These are phyloP conservation scores for Smittia sp. DNA, from an alignment of 2,888 invertebrate species.

Conservation along the genomic window DNA sequence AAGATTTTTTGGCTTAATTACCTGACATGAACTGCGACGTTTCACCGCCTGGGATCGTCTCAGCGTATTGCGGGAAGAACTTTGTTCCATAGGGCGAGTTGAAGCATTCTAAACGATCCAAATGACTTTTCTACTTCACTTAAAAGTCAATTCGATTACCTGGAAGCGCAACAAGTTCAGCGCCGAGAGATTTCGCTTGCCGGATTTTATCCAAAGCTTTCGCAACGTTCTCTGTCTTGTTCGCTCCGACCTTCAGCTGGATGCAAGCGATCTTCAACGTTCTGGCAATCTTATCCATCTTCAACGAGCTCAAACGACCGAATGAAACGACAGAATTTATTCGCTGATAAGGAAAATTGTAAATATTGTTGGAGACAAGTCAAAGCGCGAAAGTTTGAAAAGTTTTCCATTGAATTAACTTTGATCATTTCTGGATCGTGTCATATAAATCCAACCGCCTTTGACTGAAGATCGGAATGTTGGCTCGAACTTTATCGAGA, in stretches of 20 bases:
- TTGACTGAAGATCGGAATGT: conserved; percentile 78
- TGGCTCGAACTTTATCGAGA: conserved; percentile 73
- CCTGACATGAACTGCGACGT: conserved; percentile 54
- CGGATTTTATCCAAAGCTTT: conserved; percentile 70
- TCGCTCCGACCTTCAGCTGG: conserved; percentile 74
- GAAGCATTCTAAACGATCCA: conserved; percentile 69
- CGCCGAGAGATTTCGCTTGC: conserved; percentile 64
- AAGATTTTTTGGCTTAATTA: neutral
- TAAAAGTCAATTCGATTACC: neutral
- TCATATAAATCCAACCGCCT: conserved; percentile 73
- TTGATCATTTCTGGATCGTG: conserved; percentile 31
- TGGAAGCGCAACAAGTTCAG: conserved; percentile 67
- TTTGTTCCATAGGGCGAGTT: conserved; percentile 87
- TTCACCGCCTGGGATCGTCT: conserved; percentile 77
- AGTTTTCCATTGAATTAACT: too few species aligned
- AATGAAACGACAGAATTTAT: neutral
- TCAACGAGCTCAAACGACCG: neutral
- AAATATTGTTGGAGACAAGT: too few species aligned
- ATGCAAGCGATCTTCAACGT: conserved; percentile 48
- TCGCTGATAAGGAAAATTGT: too few species aligned
- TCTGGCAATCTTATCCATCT: neutral
- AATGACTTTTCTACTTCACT: neutral
- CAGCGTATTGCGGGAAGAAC: conserved; percentile 81
- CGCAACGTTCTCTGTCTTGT: conserved; percentile 72
- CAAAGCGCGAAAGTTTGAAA: too few species aligned